phyloP scores from a whole-genome alignment of 2,797 vertebrate species.

The Sebastes steindachneri region DNA sequence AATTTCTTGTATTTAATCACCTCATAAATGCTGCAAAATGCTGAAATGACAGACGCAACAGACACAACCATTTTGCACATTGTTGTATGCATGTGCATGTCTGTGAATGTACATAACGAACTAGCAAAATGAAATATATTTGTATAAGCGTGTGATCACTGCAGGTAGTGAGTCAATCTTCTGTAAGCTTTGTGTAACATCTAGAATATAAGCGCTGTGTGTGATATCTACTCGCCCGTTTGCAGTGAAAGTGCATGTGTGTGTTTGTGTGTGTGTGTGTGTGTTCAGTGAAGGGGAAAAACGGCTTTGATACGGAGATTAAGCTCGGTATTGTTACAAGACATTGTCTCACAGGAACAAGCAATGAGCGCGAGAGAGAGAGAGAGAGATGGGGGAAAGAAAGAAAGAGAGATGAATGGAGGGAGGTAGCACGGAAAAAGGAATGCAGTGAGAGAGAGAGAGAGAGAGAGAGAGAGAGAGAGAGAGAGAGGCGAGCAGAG shows the following conservation, averaged over 20 bases:
- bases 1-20: background rate
- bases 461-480: background rate
- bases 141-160: background rate
- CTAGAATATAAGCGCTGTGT: background rate
- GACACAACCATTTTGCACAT: background rate
- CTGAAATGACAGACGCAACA: too few species aligned
- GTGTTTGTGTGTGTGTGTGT: slow-evolving; percentile 49
- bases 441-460: background rate
- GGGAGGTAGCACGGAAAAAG: background rate
- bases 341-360: slow-evolving; percentile 96
- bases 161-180: background rate
- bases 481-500: slow-evolving; percentile 5
- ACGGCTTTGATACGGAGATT: slow-evolving; percentile 99
- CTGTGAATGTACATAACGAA: background rate
- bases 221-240: background rate
- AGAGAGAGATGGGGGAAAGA: slow-evolving; percentile 28
- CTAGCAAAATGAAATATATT: background rate
- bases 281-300: slow-evolving; percentile 91
- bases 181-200: background rate
- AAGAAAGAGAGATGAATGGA: slow-evolving; percentile 60
- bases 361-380: slow-evolving; percentile 69
- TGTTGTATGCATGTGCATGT: background rate
- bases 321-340: slow-evolving; percentile 96
- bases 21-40: background rate
- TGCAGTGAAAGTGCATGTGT: slow-evolving; percentile 16